Evolutionary conservation across 2,888 invertebrate species (phyloP).

Genomic region (Barypeithes pellucidus): DNA sequence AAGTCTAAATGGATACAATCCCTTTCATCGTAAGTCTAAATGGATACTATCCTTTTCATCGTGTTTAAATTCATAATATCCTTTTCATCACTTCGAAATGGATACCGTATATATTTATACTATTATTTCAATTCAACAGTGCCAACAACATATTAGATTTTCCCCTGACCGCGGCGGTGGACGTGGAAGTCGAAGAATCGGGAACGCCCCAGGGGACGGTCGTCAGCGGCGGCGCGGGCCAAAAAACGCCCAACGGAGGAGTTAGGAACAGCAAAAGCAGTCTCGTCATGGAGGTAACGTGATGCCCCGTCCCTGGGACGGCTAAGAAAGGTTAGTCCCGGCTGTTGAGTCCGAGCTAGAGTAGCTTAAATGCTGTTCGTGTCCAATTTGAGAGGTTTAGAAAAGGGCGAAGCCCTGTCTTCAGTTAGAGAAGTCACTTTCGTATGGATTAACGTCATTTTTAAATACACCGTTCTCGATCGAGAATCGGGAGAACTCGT

Average conservation of each 20-base stretch:
- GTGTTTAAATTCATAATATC: too few species aligned
- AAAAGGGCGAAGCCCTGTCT: slow-evolving; percentile 7
- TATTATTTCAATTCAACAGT: slow-evolving; percentile 60
- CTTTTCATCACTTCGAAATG: too few species aligned
- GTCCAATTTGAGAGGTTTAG: slow-evolving; percentile 19
- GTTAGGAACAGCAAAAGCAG: slow-evolving; percentile 69
- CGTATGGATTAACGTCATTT: slow-evolving; percentile 1
- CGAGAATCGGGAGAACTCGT: not conserved
- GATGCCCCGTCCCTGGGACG: slow-evolving; percentile 69
- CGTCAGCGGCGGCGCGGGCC: slow-evolving; percentile 58
- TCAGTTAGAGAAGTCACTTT: slow-evolving; percentile 21
- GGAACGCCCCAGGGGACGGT: slow-evolving; percentile 58
- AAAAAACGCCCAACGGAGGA: slow-evolving; percentile 54
- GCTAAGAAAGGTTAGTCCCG: slow-evolving; percentile 46
- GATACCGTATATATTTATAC: not conserved
- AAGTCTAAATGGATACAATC: too few species aligned
- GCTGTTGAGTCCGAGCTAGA: slow-evolving; percentile 29
- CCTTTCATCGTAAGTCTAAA: too few species aligned
- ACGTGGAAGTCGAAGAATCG: slow-evolving; percentile 64
- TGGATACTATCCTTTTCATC: too few species aligned
- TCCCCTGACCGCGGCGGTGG: slow-evolving; percentile 66
- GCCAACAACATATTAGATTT: slow-evolving; percentile 70
- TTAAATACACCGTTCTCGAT: not conserved
- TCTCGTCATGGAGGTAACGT: slow-evolving; percentile 77
- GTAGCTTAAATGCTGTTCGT: slow-evolving; percentile 13